Evolutionary conservation across 1,140 invertebrate species (phyloP).

Genomic region (Drosophila sproati): DNA sequence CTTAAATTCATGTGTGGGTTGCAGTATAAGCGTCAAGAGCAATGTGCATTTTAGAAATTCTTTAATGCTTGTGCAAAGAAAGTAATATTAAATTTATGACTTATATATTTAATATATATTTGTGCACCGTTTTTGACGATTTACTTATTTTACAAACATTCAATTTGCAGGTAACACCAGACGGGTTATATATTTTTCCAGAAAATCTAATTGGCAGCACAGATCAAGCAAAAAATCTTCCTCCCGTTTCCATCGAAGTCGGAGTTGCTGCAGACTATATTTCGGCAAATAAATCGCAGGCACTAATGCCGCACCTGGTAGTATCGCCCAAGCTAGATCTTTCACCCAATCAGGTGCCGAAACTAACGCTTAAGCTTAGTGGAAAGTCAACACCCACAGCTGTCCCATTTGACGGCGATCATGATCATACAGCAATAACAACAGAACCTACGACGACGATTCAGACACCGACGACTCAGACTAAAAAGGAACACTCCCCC

Average conservation of each 20-base stretch:
- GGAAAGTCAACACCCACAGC: conserved; percentile 51
- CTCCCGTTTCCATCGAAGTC: neutral
- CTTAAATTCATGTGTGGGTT: too few relatives aligned
- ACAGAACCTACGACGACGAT: neutral
- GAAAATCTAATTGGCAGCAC: neutral
- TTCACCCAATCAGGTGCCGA: conserved; percentile 87
- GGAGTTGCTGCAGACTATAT: neutral
- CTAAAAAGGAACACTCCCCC: conserved; percentile 86
- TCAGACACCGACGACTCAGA: neutral
- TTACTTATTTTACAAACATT: neutral
- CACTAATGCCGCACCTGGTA: conserved; percentile 4
- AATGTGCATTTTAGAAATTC: too few relatives aligned
- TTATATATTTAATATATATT: too few relatives aligned
- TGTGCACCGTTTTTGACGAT: too few relatives aligned
- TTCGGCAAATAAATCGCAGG: conserved; percentile 80
- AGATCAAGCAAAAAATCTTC: neutral
- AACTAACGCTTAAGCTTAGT: conserved; percentile 92
- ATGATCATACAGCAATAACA: conserved; percentile 11
- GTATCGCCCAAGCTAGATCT: conserved; percentile 39
- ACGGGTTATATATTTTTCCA: neutral
- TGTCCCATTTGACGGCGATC: conserved; percentile 1
- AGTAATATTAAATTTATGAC: too few relatives aligned
- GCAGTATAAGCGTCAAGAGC: too few relatives aligned
- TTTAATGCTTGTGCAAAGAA: too few relatives aligned
- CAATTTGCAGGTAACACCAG: conserved; percentile 9